Evolutionary conservation across 2,888 invertebrate species (phyloP), one percentile per base, ranked within the genome.

Genomic region (Holacanthella duospinosa): DNA sequence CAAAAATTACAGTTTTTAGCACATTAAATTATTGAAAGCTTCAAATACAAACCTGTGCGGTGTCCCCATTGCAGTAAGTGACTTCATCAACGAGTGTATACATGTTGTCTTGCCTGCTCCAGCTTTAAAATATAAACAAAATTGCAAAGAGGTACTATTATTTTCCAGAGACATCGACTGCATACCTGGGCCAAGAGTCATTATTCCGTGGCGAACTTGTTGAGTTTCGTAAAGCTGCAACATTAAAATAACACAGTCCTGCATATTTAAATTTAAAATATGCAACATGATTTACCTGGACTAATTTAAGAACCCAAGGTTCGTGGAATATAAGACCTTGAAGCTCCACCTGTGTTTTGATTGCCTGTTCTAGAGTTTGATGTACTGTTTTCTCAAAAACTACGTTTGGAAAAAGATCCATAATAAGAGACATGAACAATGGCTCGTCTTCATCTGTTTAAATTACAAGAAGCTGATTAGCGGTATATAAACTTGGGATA

Each of bases 41-140:
- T 59, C 24, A 9, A 25, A 55, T 1, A 4, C 25, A 73, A 81
- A 91, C 85, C 84, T 87, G 78, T 95, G 94, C 2, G 81, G 82
- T 48, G 88, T 84, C 48, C 92, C 94, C 76, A 86, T 87, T 74
- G 89, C 86, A 0, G 92, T 87, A 71, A 96, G 80, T 1, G 94
- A 85, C 75, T 86, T 88, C 93, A 96, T 95, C 44, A 96, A 80
- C 0, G 85, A 88, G 66, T 89, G 88, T 69, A 87, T 91, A 75
- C 95, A 95, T 16, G 88, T 86, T 0, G 94, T 93, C 80, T 96
- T 96, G 0, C 96, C 96, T 19, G 94, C 91, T 0, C 95, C 95
- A 21, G 48, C 48, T 48, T 9, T n/a, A 48, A 48, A 36, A 36
- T 6, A n/a, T n/a, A n/a, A n/a, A n/a, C n/a, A n/a, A n/a, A n/a